Base-by-base conservation (phyloP, 2,888 invertebrate genomes). In the Agrochola lychnidis region DNA sequence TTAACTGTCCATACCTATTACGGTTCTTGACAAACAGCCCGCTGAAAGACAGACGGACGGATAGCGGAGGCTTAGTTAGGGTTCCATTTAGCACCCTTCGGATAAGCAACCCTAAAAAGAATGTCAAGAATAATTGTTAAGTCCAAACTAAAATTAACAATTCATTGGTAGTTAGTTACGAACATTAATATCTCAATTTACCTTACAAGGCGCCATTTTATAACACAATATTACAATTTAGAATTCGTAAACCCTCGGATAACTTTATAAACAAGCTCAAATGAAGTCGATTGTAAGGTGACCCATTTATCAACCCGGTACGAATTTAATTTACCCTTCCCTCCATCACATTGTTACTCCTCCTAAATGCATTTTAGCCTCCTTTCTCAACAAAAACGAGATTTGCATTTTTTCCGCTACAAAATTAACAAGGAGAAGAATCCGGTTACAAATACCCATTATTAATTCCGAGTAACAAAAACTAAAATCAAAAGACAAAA, bases 401-500 rank as follows among this genome's bases (percentile, higher is more conserved):
- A 72, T 86, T 82, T 72, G 30, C 83, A 77, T 82, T 78, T 85
- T 79, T 86, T 82, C 59, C 64, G 61, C 57, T 25, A 72, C 66
- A 56, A 72, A 68, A 84, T 79, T 69, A 84, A 74, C 71, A 66
- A 66, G 45, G 25, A 56, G 45, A 61, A 48, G 64, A 71, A 69
- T 30, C 71, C 36, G 19, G 75, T 75, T 71, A 76, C 73, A 75
- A 75, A 83, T 83, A 77, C 68, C 82, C 69, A 69, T 81, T 74
- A 79, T 76, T 82, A 72, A 85, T 84, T 76, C 57, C 42, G 61
- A 42, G 70, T 63, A 70, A 72, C 78, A 86, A 88, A 88, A 88
- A 84, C 82, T 82, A 81, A 84, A 86, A 88, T 89, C 89, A 89
- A 80, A 82, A 73, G 78, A 78, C 79, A 76, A 73, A 86, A 78